Evolutionary conservation across 2,888 invertebrate species (phyloP).

Genomic region (Bembecia ichneumoniformis): DNA sequence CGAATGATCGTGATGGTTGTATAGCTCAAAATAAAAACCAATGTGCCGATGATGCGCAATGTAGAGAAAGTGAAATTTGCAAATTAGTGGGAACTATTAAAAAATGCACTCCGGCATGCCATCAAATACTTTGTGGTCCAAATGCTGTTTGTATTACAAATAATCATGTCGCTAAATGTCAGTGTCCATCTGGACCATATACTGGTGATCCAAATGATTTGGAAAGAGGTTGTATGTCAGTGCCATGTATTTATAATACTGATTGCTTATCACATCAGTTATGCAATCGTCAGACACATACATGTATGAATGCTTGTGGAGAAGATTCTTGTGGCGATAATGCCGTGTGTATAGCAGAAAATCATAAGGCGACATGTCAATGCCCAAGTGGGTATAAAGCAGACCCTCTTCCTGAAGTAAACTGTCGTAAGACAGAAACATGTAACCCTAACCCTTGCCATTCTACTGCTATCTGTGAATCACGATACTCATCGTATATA

Average conservation of each 20-base stretch:
- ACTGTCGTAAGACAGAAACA: conserved; percentile 79
- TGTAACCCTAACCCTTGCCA: conserved; percentile 88
- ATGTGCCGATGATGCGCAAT: conserved; percentile 85
- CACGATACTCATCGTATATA: conserved; percentile 76
- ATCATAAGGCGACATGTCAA: conserved; percentile 85
- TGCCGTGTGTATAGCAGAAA: conserved; percentile 89
- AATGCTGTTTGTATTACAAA: conserved; percentile 90
- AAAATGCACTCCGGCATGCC: conserved; percentile 85
- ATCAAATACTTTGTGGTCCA: conserved; percentile 83
- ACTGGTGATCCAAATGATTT: conserved; percentile 88
- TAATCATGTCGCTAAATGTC: conserved; percentile 90
- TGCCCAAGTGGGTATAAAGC: conserved; percentile 88
- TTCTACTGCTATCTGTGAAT: conserved; percentile 82
- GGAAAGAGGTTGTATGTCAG: conserved; percentile 80
- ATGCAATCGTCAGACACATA: conserved; percentile 86
- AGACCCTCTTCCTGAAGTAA: conserved; percentile 87
- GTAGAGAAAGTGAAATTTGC: conserved; percentile 86
- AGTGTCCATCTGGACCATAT: conserved; percentile 89
- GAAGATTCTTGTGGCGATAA: conserved; percentile 88
- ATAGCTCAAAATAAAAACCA: conserved; percentile 79
- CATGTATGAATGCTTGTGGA: conserved; percentile 85
- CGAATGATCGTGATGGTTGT: conserved; percentile 92
- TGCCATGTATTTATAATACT: conserved; percentile 88
- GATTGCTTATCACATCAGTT: conserved; percentile 85
- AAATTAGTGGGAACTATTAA: conserved; percentile 73